These are phyloP conservation scores for Erinaceus europaeus DNA, from an alignment of 2,113 vertebrate species.

Conservation along the genomic window DNA sequence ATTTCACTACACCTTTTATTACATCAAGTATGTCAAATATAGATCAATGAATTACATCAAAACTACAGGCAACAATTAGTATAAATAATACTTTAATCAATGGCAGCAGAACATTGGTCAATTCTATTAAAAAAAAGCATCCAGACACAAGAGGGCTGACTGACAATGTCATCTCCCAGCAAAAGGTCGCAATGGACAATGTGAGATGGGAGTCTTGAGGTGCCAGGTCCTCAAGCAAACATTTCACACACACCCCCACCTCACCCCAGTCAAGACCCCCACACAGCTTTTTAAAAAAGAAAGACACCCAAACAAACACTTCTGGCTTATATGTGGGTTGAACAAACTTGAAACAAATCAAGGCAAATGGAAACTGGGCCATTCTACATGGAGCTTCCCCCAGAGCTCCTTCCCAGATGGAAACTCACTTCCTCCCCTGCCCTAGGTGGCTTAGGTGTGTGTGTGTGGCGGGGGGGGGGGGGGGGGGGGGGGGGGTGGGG, in stretches of 20 bases:
- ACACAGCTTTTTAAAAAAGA: background rate
- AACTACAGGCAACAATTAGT: constrained; percentile 81
- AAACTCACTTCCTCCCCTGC: constrained; percentile 64
- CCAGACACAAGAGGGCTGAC: constrained; percentile 71
- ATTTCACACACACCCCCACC: constrained; percentile 7
- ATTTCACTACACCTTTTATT: constrained; percentile 80
- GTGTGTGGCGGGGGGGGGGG: background rate
- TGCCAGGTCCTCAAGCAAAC: constrained; percentile 56
- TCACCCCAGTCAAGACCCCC: constrained; percentile 23
- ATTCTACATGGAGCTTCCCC: constrained; percentile 46
- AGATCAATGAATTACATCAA: constrained; percentile 79
- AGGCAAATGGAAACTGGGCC: constrained; percentile 56
- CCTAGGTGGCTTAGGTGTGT: constrained; percentile 27
- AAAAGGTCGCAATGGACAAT: constrained; percentile 74
- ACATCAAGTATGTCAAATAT: constrained; percentile 77
- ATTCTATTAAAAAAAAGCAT: constrained; percentile 78
- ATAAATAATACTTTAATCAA: constrained; percentile 86
- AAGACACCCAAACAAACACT: constrained; percentile 52
- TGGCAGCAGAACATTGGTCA: constrained; percentile 79
- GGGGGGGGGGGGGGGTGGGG: background rate
- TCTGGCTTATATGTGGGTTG: constrained; percentile 57
- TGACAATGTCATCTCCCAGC: constrained; percentile 76
- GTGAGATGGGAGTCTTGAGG: constrained; percentile 55
- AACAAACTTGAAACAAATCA: constrained; percentile 59
- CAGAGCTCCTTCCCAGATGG: constrained; percentile 64